Percentiles rank a stretch among this genome's conserved stretches.
Conservation (phyloP, 2,888 invertebrate genomes). For the Athalia circularis region DNA sequence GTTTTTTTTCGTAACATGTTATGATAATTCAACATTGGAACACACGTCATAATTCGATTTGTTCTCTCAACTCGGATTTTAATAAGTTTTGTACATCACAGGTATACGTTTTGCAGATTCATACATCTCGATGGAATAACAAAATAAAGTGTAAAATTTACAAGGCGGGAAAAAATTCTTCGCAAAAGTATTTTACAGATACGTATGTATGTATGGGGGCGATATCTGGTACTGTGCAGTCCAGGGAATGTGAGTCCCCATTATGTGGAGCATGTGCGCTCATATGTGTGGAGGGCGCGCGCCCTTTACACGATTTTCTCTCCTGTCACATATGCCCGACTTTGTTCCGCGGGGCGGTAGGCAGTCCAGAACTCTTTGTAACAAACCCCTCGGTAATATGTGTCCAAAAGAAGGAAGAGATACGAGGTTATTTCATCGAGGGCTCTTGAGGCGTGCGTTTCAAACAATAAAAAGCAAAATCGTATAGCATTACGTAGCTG, state of each 20-base stretch:
- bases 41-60: too few species aligned
- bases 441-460: too few species aligned
- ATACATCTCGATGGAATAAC: too few species aligned
- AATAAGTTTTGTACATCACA: too few species aligned
- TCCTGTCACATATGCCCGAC: conserved; percentile 30
- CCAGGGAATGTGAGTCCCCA: neutral
- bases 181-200: neutral
- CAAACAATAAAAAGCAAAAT: too few species aligned
- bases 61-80: too few species aligned
- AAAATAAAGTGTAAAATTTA: neutral
- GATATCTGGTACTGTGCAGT: neutral
- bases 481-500: too few species aligned
- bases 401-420: conserved; percentile 17
- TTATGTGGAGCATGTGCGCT: conserved; percentile 42
- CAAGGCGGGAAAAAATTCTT: neutral
- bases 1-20: too few species aligned
- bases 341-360: too few species aligned
- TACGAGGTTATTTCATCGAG: neutral
- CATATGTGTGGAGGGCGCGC: conserved; percentile 10
- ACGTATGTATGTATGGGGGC: neutral
- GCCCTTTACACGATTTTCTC: conserved; percentile 33
- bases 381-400: conserved; percentile 14
- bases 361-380: neutral
- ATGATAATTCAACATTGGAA: too few species aligned
- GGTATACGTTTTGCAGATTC: too few species aligned